Percentiles rank a stretch among this genome's conserved stretches.
phyloP scores from a whole-genome alignment of 2,797 vertebrate genomes.

The Aeoliscus strigatus region DNA sequence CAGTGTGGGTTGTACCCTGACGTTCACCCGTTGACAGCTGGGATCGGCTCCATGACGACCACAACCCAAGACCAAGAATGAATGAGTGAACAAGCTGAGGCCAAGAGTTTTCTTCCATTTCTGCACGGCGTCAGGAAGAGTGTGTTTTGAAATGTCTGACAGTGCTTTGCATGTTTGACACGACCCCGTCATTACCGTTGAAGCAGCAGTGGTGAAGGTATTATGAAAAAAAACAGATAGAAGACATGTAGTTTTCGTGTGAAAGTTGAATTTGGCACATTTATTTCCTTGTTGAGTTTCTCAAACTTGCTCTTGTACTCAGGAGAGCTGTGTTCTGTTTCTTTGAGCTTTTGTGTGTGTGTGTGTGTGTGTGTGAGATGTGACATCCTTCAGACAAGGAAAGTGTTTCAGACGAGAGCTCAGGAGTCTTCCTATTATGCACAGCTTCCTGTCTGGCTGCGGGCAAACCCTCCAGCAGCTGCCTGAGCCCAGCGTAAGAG shows the following conservation, averaged over 20 bases:
- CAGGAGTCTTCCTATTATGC: conserved; percentile 36
- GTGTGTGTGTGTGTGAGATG: conserved; percentile 24
- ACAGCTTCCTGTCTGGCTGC: conserved; percentile 53
- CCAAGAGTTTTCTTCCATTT: too few relatives aligned
- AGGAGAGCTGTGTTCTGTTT: conserved; percentile 24
- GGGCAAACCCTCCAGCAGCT: conserved; percentile 46
- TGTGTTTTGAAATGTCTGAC: too few relatives aligned
- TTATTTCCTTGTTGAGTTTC: conserved; percentile 19
- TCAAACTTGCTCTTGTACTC: conserved; percentile 18
- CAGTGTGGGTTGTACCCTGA: too few relatives aligned
- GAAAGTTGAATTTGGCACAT: conserved; percentile 4
- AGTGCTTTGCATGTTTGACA: too few relatives aligned
- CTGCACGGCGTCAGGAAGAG: too few relatives aligned
- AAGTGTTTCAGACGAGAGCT: conserved; percentile 39
- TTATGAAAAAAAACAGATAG: conserved; percentile 1
- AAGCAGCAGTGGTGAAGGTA: conserved; percentile 1
- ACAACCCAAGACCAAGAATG: too few relatives aligned
- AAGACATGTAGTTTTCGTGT: conserved; percentile 5
- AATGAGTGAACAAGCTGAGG: too few relatives aligned
- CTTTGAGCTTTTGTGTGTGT: conserved; percentile 28
- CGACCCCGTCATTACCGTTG: too few relatives aligned
- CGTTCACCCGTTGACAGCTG: too few relatives aligned
- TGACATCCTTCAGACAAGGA: conserved; percentile 39
- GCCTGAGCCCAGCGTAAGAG: conserved; percentile 35
- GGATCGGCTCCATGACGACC: too few relatives aligned